Conservation (phyloP, 1,140 invertebrate species). For the Drosophila ogumai region DNA sequence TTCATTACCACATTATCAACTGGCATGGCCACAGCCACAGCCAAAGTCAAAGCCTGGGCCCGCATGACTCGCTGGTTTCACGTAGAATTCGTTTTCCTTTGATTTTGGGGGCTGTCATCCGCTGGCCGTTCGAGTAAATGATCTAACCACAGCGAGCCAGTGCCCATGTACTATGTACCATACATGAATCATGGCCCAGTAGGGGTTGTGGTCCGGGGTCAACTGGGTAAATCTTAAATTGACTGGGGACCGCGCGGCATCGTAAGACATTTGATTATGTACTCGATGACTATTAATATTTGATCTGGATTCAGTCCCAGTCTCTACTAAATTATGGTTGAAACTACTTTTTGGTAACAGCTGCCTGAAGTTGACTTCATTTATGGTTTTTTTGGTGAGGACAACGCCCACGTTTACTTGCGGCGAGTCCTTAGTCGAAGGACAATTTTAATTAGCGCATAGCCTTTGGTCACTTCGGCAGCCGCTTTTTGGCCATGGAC, state of each 20-base stretch:
- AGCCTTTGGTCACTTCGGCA: conserved; percentile 48
- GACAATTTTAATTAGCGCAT: conserved; percentile 75
- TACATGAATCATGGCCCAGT: conserved; percentile 29
- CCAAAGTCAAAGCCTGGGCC: conserved; percentile 25
- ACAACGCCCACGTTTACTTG: conserved; percentile 18
- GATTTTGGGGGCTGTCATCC: conserved; percentile 44
- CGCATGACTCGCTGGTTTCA: conserved; percentile 54
- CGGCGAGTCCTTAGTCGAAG: conserved; percentile 44
- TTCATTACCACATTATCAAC: conserved; percentile 69
- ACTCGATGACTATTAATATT: conserved; percentile 33
- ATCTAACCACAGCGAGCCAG: conserved; percentile 30
- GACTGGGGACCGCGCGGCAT: conserved; percentile 30
- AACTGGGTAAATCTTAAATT: conserved; percentile 28
- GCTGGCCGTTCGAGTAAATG: conserved; percentile 29
- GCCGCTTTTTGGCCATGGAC: conserved; percentile 29
- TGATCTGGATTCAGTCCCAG: conserved; percentile 1
- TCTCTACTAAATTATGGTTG: neutral
- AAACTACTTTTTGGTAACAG: neutral
- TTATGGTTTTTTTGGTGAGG: conserved; percentile 4
- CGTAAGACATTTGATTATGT: conserved; percentile 30
- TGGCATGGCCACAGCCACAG: neutral
- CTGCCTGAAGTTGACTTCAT: neutral
- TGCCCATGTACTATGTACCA: neutral
- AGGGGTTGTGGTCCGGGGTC: conserved; percentile 34
- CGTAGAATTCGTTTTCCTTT: conserved; percentile 42